A percentile compares a stretch with the other conserved stretches of the same genome.
phyloP scores from a whole-genome alignment of 2,797 vertebrate genomes.

The Poeciliopsis infans region DNA sequence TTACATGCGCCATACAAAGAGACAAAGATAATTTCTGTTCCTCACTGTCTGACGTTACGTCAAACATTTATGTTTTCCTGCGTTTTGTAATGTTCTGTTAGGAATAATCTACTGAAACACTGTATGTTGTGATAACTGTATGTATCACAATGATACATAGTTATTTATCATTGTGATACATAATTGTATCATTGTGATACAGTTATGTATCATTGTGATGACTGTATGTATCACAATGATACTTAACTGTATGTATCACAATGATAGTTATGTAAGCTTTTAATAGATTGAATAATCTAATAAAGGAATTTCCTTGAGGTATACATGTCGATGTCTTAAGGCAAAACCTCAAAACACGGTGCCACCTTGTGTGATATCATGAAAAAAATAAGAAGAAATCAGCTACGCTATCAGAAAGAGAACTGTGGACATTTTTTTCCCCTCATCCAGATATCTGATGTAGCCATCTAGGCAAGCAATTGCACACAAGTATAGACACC shows the following conservation, averaged over 20 bases:
- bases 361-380: neutral
- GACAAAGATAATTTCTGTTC: neutral
- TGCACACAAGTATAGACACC: neutral
- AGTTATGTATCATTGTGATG: no score
- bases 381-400: neutral
- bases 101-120: neutral
- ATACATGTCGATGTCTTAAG: neutral
- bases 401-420: neutral
- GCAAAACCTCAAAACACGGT: neutral
- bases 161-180: no score
- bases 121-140: neutral
- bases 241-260: no score
- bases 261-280: neutral
- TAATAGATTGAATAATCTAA: neutral
- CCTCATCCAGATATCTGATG: neutral
- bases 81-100: neutral
- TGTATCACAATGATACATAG: no score
- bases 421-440: neutral
- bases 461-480: neutral
- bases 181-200: no score
- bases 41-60: neutral
- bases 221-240: no score
- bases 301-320: neutral
- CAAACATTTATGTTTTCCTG: neutral
- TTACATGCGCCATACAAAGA: neutral